Evolutionary conservation across 2,797 vertebrate species (phyloP).

Genomic region (Mus spretus): DNA sequence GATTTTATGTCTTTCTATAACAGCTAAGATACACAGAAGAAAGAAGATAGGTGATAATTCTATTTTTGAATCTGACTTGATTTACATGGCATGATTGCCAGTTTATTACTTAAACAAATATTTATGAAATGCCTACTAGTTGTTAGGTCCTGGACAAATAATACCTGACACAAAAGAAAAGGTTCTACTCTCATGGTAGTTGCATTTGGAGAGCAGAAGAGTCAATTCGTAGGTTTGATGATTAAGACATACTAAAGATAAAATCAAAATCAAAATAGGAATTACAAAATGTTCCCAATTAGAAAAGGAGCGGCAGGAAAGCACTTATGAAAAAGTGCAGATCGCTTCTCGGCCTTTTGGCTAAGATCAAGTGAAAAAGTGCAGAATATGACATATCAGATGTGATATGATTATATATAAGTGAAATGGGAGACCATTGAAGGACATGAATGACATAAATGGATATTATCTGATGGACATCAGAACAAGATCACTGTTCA

Average conservation of each 20-base stretch:
- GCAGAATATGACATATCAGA: neutral
- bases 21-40: neutral
- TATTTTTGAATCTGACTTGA: neutral
- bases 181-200: neutral
- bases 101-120: constrained; percentile 42
- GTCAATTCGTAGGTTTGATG: neutral
- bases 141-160: neutral
- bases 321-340: neutral
- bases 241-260: neutral
- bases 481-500: neutral
- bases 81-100: neutral
- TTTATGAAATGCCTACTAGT: neutral
- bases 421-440: neutral
- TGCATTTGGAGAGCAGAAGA: neutral
- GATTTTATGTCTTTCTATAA: neutral
- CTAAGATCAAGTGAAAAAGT: too few relatives aligned
- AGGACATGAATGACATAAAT: neutral
- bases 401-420: neutral
- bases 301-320: neutral
- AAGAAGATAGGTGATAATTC: neutral
- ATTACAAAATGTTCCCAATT: neutral
- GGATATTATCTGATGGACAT: neutral
- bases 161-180: neutral
- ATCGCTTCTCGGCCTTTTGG: too few relatives aligned
- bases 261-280: neutral